Evolutionary conservation across 2,888 invertebrate genomes (phyloP).

Genomic region (Andrena hattorfiana): DNA sequence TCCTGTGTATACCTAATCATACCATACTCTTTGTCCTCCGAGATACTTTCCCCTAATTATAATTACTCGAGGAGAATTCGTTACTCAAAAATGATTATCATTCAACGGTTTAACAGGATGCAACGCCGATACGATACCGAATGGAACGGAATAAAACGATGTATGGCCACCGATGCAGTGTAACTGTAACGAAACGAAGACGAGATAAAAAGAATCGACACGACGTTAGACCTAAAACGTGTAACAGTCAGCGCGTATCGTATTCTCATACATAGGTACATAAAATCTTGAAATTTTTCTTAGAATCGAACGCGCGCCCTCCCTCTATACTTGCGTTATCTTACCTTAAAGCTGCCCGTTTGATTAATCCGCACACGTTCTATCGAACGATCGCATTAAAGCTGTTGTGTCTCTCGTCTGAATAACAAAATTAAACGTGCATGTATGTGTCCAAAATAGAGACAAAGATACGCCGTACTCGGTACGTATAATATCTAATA

Average conservation of each 20-base stretch:
- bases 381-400: conserved; percentile 41
- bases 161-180: background rate
- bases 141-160: conserved; percentile 4
- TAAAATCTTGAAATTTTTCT: background rate
- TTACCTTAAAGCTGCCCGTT: conserved; percentile 55
- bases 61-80: background rate
- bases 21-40: background rate
- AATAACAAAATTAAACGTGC: conserved; percentile 34
- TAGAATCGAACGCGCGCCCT: background rate
- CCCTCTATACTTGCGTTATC: conserved; percentile 13
- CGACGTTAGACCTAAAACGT: background rate
- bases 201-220: background rate
- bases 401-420: conserved; percentile 24
- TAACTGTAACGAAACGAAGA: background rate
- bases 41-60: background rate
- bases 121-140: background rate
- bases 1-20: background rate
- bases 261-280: background rate
- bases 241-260: background rate
- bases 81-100: background rate
- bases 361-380: conserved; percentile 34
- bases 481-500: conserved; percentile 34
- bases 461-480: conserved; percentile 25
- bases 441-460: conserved; percentile 21
- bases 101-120: too few species aligned